A percentile compares a stretch with the other conserved stretches of the same genome.
These are phyloP conservation scores for Cassiopea andromeda DNA, from an alignment of 30 jellyfish, hydroid and myxozoan genomes.

Conservation along the genomic window DNA sequence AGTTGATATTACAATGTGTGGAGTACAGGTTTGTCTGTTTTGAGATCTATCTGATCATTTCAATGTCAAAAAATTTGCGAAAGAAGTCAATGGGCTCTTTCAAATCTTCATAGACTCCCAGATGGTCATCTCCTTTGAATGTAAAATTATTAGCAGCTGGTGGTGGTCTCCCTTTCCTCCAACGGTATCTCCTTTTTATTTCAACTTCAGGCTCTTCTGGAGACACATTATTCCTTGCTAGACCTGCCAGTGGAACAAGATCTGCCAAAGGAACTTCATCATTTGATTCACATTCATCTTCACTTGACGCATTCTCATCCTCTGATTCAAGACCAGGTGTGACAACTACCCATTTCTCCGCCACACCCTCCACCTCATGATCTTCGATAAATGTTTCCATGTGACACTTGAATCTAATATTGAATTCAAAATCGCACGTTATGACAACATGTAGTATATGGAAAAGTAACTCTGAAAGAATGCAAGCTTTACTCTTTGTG, in stretches of 20 bases:
- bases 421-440: background rate
- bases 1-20: constrained; percentile 30
- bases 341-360: constrained; percentile 56
- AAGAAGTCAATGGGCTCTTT: constrained; percentile 42
- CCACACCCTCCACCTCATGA: constrained; percentile 62
- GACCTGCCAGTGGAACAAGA: constrained; percentile 21
- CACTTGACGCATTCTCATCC: constrained; percentile 56
- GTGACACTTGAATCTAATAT: background rate
- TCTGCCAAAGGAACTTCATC: constrained; percentile 60
- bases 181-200: background rate
- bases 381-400: constrained; percentile 49
- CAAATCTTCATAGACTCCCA: constrained; percentile 23
- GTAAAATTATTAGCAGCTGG: constrained; percentile 18
- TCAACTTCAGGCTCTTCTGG: constrained; percentile 33
- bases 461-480: constrained; percentile 6
- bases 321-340: constrained; percentile 69
- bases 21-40: constrained; percentile 39
- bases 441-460: background rate
- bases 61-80: constrained; percentile 23
- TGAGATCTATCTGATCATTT: background rate
- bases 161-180: constrained; percentile 41
- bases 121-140: constrained; percentile 47
- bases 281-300: constrained; percentile 46
- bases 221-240: background rate
- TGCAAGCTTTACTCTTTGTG: constrained; percentile 11